phyloP scores from a whole-genome alignment of 2,113 vertebrate species.

The Oxyruncus cristatus region DNA sequence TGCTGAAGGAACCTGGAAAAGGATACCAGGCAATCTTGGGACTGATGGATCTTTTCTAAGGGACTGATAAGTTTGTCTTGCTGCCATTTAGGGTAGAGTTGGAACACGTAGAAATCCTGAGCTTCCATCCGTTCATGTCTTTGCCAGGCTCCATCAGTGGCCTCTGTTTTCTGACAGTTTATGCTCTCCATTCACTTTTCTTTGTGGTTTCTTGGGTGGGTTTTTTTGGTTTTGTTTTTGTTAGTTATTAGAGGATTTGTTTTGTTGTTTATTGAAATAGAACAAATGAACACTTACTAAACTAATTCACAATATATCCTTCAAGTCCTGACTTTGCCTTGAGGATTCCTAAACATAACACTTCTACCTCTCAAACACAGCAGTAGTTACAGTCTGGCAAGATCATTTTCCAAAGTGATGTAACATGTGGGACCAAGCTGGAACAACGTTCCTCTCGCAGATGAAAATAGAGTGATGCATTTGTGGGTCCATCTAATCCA shows the following conservation, averaged over 20 bases:
- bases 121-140: not conserved
- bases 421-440: conserved; percentile 8
- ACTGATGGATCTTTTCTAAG: not conserved
- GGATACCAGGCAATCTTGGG: not conserved
- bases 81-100: not conserved
- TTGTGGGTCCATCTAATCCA: conserved; percentile 53
- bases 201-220: too few relatives aligned
- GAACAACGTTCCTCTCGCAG: not conserved
- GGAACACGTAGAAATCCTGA: not conserved
- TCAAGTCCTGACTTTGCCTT: conserved; percentile 3
- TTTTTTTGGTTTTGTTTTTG: too few relatives aligned
- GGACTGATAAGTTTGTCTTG: not conserved
- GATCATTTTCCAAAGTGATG: conserved; percentile 48
- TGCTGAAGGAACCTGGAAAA: not conserved
- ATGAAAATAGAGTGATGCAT: conserved; percentile 44
- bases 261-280: conserved; percentile 7
- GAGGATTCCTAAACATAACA: conserved; percentile 25
- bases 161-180: not conserved
- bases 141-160: not conserved
- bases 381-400: conserved; percentile 48
- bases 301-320: not conserved
- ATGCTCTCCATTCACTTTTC: not conserved
- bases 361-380: conserved; percentile 11
- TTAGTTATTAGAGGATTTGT: not conserved
- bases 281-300: conserved; percentile 27